Percentiles rank a stretch among this genome's conserved stretches.
Conservation (phyloP, 2,113 vertebrate species). For the Entelurus aequoreus region DNA sequence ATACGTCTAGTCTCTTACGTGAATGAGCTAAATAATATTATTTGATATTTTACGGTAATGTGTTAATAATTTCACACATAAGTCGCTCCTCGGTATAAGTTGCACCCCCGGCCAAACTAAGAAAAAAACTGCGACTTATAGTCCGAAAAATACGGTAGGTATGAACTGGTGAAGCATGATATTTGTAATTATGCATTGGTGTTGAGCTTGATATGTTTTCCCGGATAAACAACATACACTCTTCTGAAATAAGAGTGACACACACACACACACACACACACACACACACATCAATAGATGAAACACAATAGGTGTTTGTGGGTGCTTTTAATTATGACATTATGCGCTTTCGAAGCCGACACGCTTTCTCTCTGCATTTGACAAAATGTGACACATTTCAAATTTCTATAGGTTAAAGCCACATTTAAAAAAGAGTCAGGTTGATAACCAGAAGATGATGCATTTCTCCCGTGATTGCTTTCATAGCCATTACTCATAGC, state of each 20-base stretch:
- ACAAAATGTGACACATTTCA: constrained; percentile 59
- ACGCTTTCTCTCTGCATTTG: constrained; percentile 34
- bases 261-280: constrained; percentile 24
- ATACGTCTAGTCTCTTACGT: too few relatives aligned
- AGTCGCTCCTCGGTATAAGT: too few relatives aligned
- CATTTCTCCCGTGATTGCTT: constrained; percentile 65
- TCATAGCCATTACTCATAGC: constrained; percentile 60
- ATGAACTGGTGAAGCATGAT: constrained; percentile 34
- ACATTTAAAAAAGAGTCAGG: constrained; percentile 56
- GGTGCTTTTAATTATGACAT: constrained; percentile 58
- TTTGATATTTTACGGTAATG: too few relatives aligned
- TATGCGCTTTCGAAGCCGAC: constrained; percentile 31
- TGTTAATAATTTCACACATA: too few relatives aligned
- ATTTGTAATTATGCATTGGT: constrained; percentile 43
- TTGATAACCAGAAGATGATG: constrained; percentile 65
- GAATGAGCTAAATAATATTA: too few relatives aligned
- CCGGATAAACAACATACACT: constrained; percentile 8
- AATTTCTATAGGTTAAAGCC: constrained; percentile 54
- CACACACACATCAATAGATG: constrained; percentile 40
- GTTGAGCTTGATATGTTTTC: constrained; percentile 41
- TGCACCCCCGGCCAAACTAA: too few relatives aligned
- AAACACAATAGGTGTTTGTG: constrained; percentile 50
- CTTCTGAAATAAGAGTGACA: constrained; percentile 2
- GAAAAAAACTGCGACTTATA: too few relatives aligned
- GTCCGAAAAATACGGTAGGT: too few relatives aligned